Base-by-base conservation (phyloP, 1,140 invertebrate genomes). In the Adelges cooleyi region DNA sequence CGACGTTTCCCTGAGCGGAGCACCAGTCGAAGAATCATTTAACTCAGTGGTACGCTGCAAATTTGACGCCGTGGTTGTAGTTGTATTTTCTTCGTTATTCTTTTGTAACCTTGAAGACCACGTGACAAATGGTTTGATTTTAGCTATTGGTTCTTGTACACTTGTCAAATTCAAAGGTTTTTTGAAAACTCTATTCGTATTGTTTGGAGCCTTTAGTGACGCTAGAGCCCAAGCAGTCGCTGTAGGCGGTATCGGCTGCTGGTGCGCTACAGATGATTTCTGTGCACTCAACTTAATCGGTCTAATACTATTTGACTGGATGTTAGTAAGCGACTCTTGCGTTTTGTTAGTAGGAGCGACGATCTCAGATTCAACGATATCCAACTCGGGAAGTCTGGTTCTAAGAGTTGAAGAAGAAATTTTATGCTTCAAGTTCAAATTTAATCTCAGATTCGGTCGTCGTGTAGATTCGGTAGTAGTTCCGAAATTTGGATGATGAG, bases 41-140 rank as follows among this genome's bases (percentile, higher is more conserved):
- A 3, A 44, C 2, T 51, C 49, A n/a, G n/a, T 29, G 1, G 10
- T 3, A 20, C 13, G 15, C 23, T 13, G 6, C 23, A 18, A 13
- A 13, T 27, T 44, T 56, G 33, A 56, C 18, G 18, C n/a, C 22
- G 9, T 25, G 20, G 52, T 56, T 20, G 36, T 44, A 38, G 29
- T 65, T 10, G 17, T 23, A 48, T 53, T 29, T 4, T 65, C 51
- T 6, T 66, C 56, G 9, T 68, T 69, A 1, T n/a, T 29, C 22
- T 67, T 69, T 20, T 67, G 68, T 11, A 70, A 38, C 23, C 68
- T 67, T 2, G 67, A 62, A 8, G 69, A 68, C 69, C 69, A 70
- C 11, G 38, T 66, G 17, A 69, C 36, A 11, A 70, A 70, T 2
- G 69, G 69, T 53, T 69, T 70, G 3, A 70, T 66, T 18, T 67